Base-by-base conservation (phyloP, 2,113 vertebrate species). In the Phalacrocorax carbo region DNA sequence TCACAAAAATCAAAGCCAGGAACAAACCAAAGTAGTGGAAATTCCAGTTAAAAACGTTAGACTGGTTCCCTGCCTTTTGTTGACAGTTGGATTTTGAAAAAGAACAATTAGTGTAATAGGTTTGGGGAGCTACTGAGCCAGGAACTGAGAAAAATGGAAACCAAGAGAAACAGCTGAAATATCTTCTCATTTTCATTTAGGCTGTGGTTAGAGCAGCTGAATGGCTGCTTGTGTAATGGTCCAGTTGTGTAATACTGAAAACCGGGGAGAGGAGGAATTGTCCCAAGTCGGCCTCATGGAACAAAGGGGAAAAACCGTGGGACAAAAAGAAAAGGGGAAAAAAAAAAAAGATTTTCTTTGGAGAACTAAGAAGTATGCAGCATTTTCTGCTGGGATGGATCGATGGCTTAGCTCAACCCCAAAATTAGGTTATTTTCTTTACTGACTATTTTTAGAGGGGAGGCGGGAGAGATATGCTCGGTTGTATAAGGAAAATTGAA, bases 111-210 rank as follows among this genome's bases (percentile, higher is more conserved):
- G 71, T 29, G 46, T 87, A 94, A 94, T 91, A 51, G 82, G 58
- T 87, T 96, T 82, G 85, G 82, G 93, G 84, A 96, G 84, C 93
- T 95, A 96, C 89, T 75, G 96, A 96, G 96, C 94, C 94, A 97
- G 91, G 94, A 91, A 96, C 38, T 25, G 84, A 92, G 93, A 83
- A 87, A 94, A 97, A 94, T 94, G 94, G 93, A 96, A 97, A 96
- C 84, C 75, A 66, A 78, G 87, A 94, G 78, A 88, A 95, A 90
- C 90, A 96, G 94, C 87, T 95, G 79, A 96, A 97, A 77, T 93
- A 93, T 95, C 94, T 96, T 82, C 93, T 93, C 38, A 51, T 95
- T 95, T 95, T 82, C 71, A 82, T 95, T 91, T 93, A 94, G 66
- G 62, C 2, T 95, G 93, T 6, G 95, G 96, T 96, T 93, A 90